A percentile compares a stretch with the other conserved stretches of the same genome.
Evolutionary conservation across 2,888 invertebrate genomes (phyloP).

Genomic region (Holacanthella duospinosa): DNA sequence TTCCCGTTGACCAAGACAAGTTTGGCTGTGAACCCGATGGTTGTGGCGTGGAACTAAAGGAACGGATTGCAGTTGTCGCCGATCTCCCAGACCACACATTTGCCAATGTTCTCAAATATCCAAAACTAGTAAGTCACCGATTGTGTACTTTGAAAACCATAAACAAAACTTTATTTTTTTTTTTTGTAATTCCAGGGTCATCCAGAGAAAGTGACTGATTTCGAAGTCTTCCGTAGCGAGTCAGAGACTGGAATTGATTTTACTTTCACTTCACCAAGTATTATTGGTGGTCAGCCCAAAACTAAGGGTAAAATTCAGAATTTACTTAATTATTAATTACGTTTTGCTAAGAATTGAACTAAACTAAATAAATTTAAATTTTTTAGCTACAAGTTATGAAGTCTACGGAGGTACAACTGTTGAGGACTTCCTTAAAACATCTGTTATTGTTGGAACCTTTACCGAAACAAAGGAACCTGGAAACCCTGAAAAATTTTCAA

Average conservation of each 20-base stretch:
- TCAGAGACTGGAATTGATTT: neutral
- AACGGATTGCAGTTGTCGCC: neutral
- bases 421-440: no score
- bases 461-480: neutral
- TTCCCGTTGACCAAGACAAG: conserved; percentile 3
- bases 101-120: neutral
- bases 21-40: neutral
- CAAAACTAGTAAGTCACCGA: neutral
- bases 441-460: neutral
- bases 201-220: neutral
- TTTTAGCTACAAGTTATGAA: no score
- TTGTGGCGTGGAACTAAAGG: neutral
- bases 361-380: no score
- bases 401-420: no score
- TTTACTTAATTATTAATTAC: no score
- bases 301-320: neutral
- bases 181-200: neutral
- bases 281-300: neutral
- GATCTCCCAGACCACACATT: neutral
- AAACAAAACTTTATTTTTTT: no score
- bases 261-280: neutral
- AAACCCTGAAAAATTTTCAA: neutral
- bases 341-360: no score
- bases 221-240: neutral
- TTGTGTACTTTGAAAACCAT: no score